A percentile compares a stretch with the other conserved stretches of the same genome.
Conservation (phyloP, 2,113 vertebrate species). For the Pterophyllum scalare region DNA sequence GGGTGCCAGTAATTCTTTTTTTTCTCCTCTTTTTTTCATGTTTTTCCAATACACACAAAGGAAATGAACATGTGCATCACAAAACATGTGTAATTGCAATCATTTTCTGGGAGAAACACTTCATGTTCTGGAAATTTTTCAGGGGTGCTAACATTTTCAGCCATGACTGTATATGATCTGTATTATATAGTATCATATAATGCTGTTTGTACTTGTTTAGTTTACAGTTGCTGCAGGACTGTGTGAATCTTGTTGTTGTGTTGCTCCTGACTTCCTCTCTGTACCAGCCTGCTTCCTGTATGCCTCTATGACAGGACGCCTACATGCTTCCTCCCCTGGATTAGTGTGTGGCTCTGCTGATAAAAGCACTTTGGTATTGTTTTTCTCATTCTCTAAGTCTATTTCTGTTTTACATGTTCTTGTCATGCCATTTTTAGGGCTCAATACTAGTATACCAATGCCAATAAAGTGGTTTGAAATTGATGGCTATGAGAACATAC, state of each 20-base stretch:
- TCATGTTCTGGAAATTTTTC: no score
- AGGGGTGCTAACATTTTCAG: no score
- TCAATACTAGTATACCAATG: neutral
- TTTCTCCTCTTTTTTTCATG: no score
- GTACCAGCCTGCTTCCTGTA: constrained; percentile 72
- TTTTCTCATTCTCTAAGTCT: constrained; percentile 9
- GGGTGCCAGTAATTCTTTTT: no score
- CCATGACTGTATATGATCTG: neutral
- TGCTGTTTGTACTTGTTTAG: constrained; percentile 32
- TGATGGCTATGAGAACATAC: constrained; percentile 45
- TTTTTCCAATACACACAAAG: no score
- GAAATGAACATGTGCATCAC: no score
- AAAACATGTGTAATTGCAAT: no score
- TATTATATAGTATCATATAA: neutral
- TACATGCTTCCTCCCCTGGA: constrained; percentile 65
- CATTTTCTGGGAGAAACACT: no score
- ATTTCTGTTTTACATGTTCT: constrained; percentile 39
- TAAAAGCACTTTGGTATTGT: constrained; percentile 45
- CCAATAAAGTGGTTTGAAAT: constrained; percentile 44
- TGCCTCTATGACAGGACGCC: constrained; percentile 66
- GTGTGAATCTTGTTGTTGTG: constrained; percentile 41
- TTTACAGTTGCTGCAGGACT: neutral
- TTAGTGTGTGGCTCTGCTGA: constrained; percentile 62
- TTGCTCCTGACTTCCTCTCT: constrained; percentile 67
- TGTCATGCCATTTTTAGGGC: constrained; percentile 17